These are phyloP conservation scores for Sphaeramia orbicularis DNA, from an alignment of 2,797 vertebrate genomes.

Conservation along the genomic window DNA sequence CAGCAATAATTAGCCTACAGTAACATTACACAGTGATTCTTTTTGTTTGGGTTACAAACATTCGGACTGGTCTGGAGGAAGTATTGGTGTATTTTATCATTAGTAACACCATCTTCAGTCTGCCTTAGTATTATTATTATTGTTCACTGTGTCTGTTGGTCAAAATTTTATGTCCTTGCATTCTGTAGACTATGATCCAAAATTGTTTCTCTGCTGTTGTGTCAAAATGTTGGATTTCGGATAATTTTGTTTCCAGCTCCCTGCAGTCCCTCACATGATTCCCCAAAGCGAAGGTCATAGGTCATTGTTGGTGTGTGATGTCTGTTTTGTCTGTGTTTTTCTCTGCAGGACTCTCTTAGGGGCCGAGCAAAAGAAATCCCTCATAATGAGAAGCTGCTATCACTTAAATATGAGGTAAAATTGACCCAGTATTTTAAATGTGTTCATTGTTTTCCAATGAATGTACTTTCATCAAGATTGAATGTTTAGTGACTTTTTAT, in stretches of 20 bases:
- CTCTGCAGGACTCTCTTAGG: constrained; percentile 82
- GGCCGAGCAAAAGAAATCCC: constrained; percentile 91
- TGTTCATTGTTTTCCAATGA: neutral
- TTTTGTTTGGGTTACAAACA: too few relatives aligned
- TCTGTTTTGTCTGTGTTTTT: constrained; percentile 23
- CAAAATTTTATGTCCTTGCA: neutral
- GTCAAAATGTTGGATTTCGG: constrained; percentile 4
- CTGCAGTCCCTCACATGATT: constrained; percentile 20
- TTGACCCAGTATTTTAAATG: neutral
- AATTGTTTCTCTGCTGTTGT: neutral
- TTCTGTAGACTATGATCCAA: neutral
- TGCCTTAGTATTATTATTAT: neutral
- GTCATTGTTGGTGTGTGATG: constrained; percentile 22
- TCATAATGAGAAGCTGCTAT: constrained; percentile 96
- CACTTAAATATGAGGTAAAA: constrained; percentile 94
- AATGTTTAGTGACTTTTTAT: neutral
- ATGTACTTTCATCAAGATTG: neutral
- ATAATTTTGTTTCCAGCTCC: neutral
- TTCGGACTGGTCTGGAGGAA: constrained; percentile 24
- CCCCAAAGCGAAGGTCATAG: neutral
- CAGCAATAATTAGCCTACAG: neutral
- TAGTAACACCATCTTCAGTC: constrained; percentile 1
- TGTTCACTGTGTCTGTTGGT: neutral
- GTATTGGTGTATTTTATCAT: constrained; percentile 9
- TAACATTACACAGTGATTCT: too few relatives aligned